Evolutionary conservation across 2,113 vertebrate genomes (phyloP).

Genomic region (Chaenocephalus aceratus): DNA sequence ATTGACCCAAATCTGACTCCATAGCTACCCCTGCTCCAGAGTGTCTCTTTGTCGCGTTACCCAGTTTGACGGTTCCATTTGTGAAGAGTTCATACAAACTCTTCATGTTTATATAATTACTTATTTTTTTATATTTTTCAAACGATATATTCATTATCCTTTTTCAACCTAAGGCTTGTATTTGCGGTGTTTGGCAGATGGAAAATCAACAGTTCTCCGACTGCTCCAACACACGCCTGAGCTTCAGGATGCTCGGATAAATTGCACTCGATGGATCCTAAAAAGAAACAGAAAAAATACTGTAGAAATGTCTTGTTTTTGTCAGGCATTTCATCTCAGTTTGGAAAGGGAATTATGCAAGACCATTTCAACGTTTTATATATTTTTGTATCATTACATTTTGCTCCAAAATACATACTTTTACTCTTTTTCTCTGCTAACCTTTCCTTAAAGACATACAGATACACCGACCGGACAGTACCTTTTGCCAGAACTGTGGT

Average conservation of each 20-base stretch:
- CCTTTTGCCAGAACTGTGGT: slow-evolving; percentile 31
- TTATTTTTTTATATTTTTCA: neutral
- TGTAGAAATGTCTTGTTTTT: no score
- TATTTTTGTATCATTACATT: neutral
- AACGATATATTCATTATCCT: neutral
- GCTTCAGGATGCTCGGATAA: slow-evolving; percentile 6
- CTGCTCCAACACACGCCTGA: slow-evolving; percentile 25
- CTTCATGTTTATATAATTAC: fast-evolving
- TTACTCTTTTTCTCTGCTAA: no score
- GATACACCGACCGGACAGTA: neutral
- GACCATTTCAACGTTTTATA: neutral
- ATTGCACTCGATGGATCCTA: slow-evolving; percentile 18
- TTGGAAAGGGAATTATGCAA: neutral
- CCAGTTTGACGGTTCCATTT: slow-evolving; percentile 14
- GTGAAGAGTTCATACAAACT: neutral
- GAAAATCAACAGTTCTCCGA: slow-evolving; percentile 41
- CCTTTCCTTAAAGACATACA: no score
- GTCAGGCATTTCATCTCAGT: no score
- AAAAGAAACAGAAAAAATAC: neutral
- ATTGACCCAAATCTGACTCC: no score
- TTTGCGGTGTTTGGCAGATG: slow-evolving; percentile 9
- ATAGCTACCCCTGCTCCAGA: no score
- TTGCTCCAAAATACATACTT: neutral
- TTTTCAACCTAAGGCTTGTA: fast-evolving
- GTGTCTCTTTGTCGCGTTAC: slow-evolving; percentile 23